Conservation (phyloP, 2,888 invertebrate species). For the Exocentrus adspersus region DNA sequence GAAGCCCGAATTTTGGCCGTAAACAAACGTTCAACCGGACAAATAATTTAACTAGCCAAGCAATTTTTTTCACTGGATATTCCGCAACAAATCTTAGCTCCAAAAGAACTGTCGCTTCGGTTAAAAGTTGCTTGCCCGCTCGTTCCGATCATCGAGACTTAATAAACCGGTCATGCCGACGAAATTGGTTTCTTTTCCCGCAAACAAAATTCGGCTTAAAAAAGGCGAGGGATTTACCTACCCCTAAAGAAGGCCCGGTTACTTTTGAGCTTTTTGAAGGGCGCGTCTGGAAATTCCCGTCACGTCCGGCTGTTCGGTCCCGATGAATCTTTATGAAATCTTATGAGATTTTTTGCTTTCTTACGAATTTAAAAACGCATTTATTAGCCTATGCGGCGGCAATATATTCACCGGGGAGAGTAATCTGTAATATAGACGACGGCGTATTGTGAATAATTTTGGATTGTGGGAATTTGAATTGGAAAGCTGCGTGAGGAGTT, state of each 20-base stretch:
- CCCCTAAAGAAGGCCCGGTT: neutral
- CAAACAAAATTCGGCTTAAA: neutral
- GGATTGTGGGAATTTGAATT: too few relatives aligned
- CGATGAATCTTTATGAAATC: slow-evolving; percentile 5
- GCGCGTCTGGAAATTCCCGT: neutral
- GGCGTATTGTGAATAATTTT: too few relatives aligned
- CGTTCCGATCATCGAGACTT: too few relatives aligned
- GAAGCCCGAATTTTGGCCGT: neutral
- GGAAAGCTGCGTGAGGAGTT: too few relatives aligned
- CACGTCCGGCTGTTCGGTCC: neutral
- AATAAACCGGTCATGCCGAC: too few relatives aligned
- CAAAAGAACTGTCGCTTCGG: too few relatives aligned
- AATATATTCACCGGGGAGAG: neutral
- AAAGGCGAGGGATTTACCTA: neutral
- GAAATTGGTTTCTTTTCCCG: neutral
- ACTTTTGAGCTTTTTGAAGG: neutral
- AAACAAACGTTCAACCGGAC: neutral
- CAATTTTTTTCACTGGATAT: too few relatives aligned
- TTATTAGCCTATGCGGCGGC: neutral
- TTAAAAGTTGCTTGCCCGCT: too few relatives aligned
- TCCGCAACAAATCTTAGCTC: too few relatives aligned
- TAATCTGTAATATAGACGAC: neutral
- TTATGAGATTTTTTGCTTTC: slow-evolving; percentile 1
- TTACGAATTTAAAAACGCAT: neutral
- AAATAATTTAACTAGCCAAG: neutral